Percentiles rank a stretch among this genome's conserved stretches.
Evolutionary conservation across 2,888 invertebrate species (phyloP).

Genomic region (Cacoxenus indagator): DNA sequence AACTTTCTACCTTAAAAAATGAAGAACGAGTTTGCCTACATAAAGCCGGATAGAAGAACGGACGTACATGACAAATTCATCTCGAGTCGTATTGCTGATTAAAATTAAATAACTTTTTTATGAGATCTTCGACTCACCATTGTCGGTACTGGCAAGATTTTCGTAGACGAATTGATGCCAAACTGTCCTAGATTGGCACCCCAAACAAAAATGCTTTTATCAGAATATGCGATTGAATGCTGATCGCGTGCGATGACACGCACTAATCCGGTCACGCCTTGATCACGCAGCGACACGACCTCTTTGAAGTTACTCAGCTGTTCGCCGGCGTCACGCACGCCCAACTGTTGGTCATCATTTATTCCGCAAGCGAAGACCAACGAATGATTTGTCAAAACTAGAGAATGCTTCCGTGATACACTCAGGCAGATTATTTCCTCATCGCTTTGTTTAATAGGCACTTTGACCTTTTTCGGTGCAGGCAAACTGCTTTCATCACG

Average conservation of each 20-base stretch:
- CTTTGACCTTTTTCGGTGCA: conserved; percentile 61
- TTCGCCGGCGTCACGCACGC: conserved; percentile 73
- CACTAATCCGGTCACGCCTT: conserved; percentile 69
- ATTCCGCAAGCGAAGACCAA: conserved; percentile 75
- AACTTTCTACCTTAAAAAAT: no score
- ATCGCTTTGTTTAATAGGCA: conserved; percentile 56
- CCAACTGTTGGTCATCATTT: conserved; percentile 78
- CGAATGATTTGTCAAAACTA: conserved; percentile 64
- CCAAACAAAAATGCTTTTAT: conserved; percentile 79
- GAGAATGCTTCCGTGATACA: conserved; percentile 67
- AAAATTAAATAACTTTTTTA: background rate
- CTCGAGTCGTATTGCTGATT: no score
- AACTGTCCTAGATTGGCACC: conserved; percentile 88
- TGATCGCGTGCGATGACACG: conserved; percentile 79
- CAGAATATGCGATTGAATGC: conserved; percentile 80
- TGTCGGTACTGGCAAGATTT: conserved; percentile 53
- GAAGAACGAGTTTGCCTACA: no score
- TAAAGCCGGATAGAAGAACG: no score
- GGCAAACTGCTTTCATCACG: conserved; percentile 74
- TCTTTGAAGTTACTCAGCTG: conserved; percentile 66
- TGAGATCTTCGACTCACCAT: conserved; percentile 45
- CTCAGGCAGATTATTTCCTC: conserved; percentile 66
- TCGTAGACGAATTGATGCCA: conserved; percentile 70
- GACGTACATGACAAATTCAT: no score
- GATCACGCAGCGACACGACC: conserved; percentile 62